Base-by-base conservation (phyloP, 1,140 invertebrate genomes). In the Drosophila tani region DNA sequence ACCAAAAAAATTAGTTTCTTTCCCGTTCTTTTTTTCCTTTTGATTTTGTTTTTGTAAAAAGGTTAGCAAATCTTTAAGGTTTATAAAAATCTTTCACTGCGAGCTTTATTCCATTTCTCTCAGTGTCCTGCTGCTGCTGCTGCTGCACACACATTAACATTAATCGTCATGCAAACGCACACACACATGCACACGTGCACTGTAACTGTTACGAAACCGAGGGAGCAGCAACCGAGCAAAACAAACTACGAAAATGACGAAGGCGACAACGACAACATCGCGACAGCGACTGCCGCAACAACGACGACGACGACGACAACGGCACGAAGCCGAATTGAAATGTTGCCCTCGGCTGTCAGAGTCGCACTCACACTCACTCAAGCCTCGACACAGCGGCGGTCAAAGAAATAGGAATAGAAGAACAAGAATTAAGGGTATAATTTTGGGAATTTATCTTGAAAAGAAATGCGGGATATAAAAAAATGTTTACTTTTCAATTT, bases 301-400 rank as follows among this genome's bases (percentile, higher is more conserved):
- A 41, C 59, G 47, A 68, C 41, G 24, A 62, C 51, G 14, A 55
- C 65, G 32, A 67, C 56, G 24, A 77, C 55, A 43, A 47, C 35
- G 49, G 32, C 46, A 38, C 71, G 70, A 69, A 80, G 70, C 77
- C 85, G 77, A 88, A 87, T 87, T 87, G 85, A 87, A 87, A 88
- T 81, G 85, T 87, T 88, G 60, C 60, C 77, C 73, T 87, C 84
- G 84, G 71, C 75, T 76, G 75, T 70, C 75, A 79, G 77, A 55
- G 46, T 3, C 6, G 35, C 67, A 71, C 71, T 41, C 46, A 77
- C 65, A 78, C 45, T 29, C 55, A 45, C 15, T 15, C 21, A 32
- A 2, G 7, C 21, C 24, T 2, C n/a, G 17, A 35, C 11, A 75
- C 73, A 51, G 5, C 7, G 0, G 8, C 0, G 57, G 38, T 1